Evolutionary conservation across 2,888 invertebrate genomes (phyloP).

Genomic region (Mimas tiliae): DNA sequence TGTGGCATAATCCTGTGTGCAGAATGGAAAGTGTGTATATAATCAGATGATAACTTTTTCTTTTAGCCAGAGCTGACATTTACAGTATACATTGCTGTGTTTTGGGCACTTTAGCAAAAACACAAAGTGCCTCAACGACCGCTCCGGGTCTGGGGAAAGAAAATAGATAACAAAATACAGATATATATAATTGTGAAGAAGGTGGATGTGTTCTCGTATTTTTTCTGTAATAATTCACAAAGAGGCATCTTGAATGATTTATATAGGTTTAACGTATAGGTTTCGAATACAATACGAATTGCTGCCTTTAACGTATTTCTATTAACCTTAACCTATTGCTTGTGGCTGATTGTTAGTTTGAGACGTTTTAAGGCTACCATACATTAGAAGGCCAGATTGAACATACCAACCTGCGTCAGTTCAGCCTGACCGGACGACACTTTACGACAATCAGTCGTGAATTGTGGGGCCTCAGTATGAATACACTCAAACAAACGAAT

Average conservation of each 20-base stretch:
- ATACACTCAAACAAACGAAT: too few species aligned
- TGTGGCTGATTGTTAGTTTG: not conserved
- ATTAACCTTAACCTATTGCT: too few species aligned
- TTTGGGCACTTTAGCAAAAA: constrained; percentile 18
- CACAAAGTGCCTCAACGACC: constrained; percentile 6
- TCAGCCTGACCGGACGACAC: too few species aligned
- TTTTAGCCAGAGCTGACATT: constrained; percentile 15
- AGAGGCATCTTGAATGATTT: not conserved
- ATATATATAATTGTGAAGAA: not conserved
- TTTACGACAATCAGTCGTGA: too few species aligned
- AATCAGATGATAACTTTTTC: constrained; percentile 16
- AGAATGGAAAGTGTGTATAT: constrained; percentile 1
- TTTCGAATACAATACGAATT: too few species aligned
- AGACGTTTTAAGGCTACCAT: not conserved
- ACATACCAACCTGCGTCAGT: too few species aligned
- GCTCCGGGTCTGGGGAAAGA: not conserved
- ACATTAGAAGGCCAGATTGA: too few species aligned
- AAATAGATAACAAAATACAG: not conserved
- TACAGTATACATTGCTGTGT: not conserved
- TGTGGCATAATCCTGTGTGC: not conserved
- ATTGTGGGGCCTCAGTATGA: too few species aligned
- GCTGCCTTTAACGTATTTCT: too few species aligned
- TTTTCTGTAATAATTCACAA: not conserved
- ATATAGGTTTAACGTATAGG: not conserved
- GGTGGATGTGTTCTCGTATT: not conserved